phyloP scores from a whole-genome alignment of 2,113 vertebrate species.

The Axis porcinus region DNA sequence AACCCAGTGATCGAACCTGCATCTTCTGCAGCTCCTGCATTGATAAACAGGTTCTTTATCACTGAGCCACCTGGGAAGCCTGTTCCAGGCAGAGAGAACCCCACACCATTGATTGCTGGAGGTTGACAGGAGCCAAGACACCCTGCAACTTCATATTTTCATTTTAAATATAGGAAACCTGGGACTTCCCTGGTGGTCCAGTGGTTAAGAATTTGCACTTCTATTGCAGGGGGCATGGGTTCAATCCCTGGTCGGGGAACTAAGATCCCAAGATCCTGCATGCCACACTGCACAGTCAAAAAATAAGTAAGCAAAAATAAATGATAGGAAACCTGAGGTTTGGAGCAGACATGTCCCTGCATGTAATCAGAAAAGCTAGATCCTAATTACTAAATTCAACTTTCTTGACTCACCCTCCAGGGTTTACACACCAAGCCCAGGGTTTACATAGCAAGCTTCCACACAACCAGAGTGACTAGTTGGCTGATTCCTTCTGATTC shows the following conservation, averaged over 20 bases:
- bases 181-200: background rate
- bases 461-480: background rate
- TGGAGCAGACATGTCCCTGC: background rate
- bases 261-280: background rate
- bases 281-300: background rate
- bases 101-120: background rate
- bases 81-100: background rate
- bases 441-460: background rate
- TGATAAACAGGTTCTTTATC: background rate
- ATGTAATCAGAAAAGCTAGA: background rate
- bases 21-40: background rate
- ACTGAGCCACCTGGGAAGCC: background rate
- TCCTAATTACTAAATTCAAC: fast-evolving
- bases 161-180: background rate
- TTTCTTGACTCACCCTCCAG: background rate
- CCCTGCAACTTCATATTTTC: background rate
- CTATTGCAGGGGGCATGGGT: background rate
- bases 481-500: background rate
- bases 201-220: background rate
- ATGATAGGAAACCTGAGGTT: background rate
- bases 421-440: background rate
- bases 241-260: fast-evolving
- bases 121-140: background rate
- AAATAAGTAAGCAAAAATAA: background rate
- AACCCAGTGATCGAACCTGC: background rate